Percentiles rank a stretch among this genome's conserved stretches.
Evolutionary conservation across 2,888 invertebrate species (phyloP).

Genomic region (Marasmarcha lunaedactyla): DNA sequence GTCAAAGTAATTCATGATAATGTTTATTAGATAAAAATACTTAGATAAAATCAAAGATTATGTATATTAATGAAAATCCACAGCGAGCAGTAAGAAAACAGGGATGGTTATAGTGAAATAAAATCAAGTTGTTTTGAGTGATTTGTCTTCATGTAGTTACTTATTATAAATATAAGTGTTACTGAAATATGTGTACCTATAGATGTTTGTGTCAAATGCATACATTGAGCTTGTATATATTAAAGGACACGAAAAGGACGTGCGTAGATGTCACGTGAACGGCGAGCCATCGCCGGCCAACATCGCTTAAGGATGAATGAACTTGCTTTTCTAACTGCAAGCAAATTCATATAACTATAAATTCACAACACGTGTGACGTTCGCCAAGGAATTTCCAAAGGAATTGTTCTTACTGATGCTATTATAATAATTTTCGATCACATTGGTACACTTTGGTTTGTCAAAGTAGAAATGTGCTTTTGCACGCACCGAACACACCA

Average conservation of each 20-base stretch:
- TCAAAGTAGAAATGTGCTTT: constrained; percentile 63
- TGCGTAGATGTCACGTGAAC: constrained; percentile 18
- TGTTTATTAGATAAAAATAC: constrained; percentile 59
- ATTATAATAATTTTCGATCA: constrained; percentile 36
- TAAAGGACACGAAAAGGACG: constrained; percentile 37
- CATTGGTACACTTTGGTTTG: constrained; percentile 37
- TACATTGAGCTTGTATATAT: constrained; percentile 50
- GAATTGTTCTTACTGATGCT: constrained; percentile 42
- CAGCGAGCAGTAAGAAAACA: constrained; percentile 68
- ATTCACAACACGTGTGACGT: background rate
- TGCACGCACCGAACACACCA: constrained; percentile 65
- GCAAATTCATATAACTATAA: background rate
- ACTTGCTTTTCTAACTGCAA: constrained; percentile 2
- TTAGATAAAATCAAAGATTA: constrained; percentile 55
- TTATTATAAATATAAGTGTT: constrained; percentile 52
- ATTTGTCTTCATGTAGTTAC: constrained; percentile 35
- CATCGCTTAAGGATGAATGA: constrained; percentile 64
- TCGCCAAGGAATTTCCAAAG: constrained; percentile 24
- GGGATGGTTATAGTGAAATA: constrained; percentile 61
- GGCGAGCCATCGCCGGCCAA: constrained; percentile 24
- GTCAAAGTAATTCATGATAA: constrained; percentile 68
- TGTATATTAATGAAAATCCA: constrained; percentile 49
- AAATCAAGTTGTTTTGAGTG: constrained; percentile 57
- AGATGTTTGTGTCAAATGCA: constrained; percentile 48
- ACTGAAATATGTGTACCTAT: constrained; percentile 46